Conservation (phyloP, 1,140 invertebrate genomes). For the Neotoxoptera formosana region DNA sequence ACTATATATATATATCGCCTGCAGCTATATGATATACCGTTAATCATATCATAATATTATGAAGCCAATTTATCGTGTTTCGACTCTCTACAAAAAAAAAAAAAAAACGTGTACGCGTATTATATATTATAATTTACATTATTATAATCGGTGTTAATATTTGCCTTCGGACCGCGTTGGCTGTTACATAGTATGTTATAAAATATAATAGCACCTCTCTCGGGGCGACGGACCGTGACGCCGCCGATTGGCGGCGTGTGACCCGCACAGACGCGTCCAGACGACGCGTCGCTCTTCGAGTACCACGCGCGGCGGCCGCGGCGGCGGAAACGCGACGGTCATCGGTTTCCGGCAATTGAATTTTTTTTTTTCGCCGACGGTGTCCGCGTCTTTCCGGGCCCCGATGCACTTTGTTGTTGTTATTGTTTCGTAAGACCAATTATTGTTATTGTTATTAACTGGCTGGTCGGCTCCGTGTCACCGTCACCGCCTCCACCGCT, state of each 20-base stretch:
- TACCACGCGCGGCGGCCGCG: not conserved
- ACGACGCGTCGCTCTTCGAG: not conserved
- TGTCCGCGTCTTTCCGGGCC: not conserved
- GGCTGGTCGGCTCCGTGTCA: not conserved
- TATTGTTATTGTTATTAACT: not conserved
- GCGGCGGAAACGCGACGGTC: not conserved
- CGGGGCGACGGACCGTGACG: not conserved
- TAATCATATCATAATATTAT: not conserved
- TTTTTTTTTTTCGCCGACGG: not conserved
- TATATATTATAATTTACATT: conserved; percentile 1
- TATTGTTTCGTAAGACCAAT: not conserved
- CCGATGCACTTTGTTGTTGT: not conserved
- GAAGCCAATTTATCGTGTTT: not conserved
- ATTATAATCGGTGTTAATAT: not conserved
- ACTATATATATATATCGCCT: not conserved
- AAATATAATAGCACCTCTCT: not conserved
- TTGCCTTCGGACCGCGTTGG: not conserved
- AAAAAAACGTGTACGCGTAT: not conserved
- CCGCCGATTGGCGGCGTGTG: not conserved
- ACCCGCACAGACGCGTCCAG: not conserved
- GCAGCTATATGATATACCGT: not conserved
- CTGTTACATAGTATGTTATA: not conserved
- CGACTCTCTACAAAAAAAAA: not conserved
- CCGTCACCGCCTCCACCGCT: not conserved
- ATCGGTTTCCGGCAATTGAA: not conserved